Percentiles rank a stretch among this genome's conserved stretches.
Conservation (phyloP, 1,140 invertebrate species). For the Formica selysi region DNA sequence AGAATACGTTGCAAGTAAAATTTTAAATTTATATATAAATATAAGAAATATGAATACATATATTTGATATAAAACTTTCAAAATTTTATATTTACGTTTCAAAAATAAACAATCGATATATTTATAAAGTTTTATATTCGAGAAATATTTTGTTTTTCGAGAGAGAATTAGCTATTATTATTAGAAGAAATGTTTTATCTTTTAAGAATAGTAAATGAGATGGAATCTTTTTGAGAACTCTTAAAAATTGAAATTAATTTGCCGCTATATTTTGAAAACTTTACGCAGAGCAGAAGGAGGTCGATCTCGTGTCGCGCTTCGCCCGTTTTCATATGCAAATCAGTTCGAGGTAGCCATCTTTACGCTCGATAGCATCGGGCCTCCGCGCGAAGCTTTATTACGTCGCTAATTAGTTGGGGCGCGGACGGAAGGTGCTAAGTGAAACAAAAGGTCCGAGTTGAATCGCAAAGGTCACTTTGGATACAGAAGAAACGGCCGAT, state of each 20-base stretch:
- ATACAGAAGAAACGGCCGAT: conserved; percentile 53
- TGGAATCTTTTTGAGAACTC: background rate
- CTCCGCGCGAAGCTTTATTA: conserved; percentile 54
- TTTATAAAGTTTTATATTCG: background rate
- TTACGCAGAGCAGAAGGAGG: background rate
- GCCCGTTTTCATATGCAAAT: conserved; percentile 58
- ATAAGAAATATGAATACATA: background rate
- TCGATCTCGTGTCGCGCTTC: conserved; percentile 42
- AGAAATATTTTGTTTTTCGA: background rate
- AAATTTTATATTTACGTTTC: background rate
- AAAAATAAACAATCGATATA: background rate
- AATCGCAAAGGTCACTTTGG: conserved; percentile 56
- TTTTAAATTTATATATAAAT: background rate
- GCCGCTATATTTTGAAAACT: background rate
- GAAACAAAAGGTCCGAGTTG: conserved; percentile 59
- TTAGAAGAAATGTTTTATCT: background rate
- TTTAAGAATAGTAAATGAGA: background rate
- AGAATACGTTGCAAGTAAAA: background rate
- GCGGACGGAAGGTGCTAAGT: conserved; percentile 62
- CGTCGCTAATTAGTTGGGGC: conserved; percentile 58
- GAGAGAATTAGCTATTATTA: background rate
- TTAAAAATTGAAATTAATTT: conserved; percentile 33
- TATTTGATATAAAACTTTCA: background rate
- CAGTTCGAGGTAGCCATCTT: conserved; percentile 57
- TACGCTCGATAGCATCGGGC: conserved; percentile 54